Base-by-base conservation (phyloP, 1,140 invertebrate genomes). In the Berghia stephanieae region DNA sequence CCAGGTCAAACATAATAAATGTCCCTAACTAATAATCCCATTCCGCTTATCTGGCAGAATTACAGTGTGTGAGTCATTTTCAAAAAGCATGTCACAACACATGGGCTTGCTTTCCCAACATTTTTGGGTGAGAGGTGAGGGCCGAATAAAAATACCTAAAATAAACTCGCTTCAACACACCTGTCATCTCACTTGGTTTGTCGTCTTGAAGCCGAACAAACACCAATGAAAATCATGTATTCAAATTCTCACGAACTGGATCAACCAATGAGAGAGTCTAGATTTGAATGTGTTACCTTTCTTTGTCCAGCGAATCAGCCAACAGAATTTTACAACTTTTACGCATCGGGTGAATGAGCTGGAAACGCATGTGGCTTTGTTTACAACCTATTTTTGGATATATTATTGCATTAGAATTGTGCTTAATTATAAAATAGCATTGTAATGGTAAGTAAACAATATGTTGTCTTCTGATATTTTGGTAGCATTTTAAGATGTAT, bases 281-380 rank as follows among this genome's bases (percentile, higher is more conserved):
- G 82, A 80, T 86, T 85, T 83, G 81, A 86, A 85, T 77, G 72
- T 81, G 79, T 80, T 83, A 80, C 77, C 67, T 81, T 83, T 83
- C 84, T 85, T 86, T 85, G 83, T 86, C 80, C 77, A 78, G 69
- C 67, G 75, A 79, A 80, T 78, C 80, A 79, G 83, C 80, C 82
- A 81, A 82, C 79, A 68, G 79, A 82, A 81, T 82, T 82, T 80
- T 82, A 83, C 81, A 79, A 84, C 81, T 80, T 78, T 80, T 77
- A 71, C 44, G 42, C 40, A 60, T 55, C 42, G 10, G 24, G 10
- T n/a, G 38, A 60, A 44, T 16, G 27, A 5, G 42, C 27, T 69
- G 57, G 24, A 55, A 38, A 44, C 43, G 38, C 55, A 63, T 80
- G 75, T 66, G 70, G 34, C 6, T 42, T 73, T 77, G 46, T 73